Evolutionary conservation across 2,888 invertebrate genomes (phyloP).

Genomic region (Ophioninae sp.): DNA sequence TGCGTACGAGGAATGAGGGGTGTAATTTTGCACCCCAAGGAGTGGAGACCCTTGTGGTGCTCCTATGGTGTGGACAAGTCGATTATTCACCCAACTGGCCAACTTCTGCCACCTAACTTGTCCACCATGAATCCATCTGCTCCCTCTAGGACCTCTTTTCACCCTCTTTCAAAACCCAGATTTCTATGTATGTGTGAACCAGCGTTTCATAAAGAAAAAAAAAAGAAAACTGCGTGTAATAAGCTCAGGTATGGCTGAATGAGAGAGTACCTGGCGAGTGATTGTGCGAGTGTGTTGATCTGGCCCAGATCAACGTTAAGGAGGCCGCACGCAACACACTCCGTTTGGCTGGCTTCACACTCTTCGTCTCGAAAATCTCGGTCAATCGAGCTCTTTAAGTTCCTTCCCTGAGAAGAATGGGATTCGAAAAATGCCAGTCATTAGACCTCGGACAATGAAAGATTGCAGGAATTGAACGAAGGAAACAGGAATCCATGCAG

Average conservation of each 20-base stretch:
- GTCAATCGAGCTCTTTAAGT: slow-evolving; percentile 64
- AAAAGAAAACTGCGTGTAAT: slow-evolving; percentile 65
- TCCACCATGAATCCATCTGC: slow-evolving; percentile 13
- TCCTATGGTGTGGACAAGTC: slow-evolving; percentile 16
- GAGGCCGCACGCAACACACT: slow-evolving; percentile 76
- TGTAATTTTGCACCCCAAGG: slow-evolving; percentile 40
- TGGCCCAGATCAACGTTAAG: slow-evolving; percentile 79
- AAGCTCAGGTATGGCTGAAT: slow-evolving; percentile 46
- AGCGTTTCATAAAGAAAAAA: slow-evolving; percentile 63
- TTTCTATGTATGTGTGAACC: slow-evolving; percentile 40
- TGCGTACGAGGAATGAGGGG: slow-evolving; percentile 35
- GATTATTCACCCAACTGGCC: slow-evolving; percentile 22
- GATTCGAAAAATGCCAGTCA: slow-evolving; percentile 9
- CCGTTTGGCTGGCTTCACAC: slow-evolving; percentile 63
- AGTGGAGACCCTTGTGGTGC: slow-evolving; percentile 41
- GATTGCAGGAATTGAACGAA: not conserved
- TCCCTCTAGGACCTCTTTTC: not conserved
- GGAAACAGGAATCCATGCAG: not conserved
- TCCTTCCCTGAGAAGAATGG: slow-evolving; percentile 48
- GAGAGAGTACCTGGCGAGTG: slow-evolving; percentile 50
- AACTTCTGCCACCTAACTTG: slow-evolving; percentile 13
- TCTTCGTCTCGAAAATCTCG: slow-evolving; percentile 64
- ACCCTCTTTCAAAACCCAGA: slow-evolving; percentile 23
- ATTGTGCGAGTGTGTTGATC: slow-evolving; percentile 70
- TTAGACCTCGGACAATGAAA: not conserved